Base-by-base conservation (phyloP, 2,797 vertebrate genomes). In the Eupleurogrammus muticus region DNA sequence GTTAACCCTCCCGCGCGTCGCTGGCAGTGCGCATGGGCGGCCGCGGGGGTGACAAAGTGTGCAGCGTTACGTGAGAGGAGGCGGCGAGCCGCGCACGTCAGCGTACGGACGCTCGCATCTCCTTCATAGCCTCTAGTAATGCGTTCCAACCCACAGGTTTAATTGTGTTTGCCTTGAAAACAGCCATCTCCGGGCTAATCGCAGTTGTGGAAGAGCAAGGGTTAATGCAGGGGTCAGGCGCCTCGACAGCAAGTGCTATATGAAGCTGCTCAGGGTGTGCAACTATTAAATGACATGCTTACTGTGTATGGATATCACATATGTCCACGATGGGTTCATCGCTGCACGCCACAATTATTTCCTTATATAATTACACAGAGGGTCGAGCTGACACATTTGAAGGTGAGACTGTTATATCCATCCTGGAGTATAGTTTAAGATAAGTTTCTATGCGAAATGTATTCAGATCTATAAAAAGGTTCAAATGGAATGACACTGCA, bases 71-170 rank as follows among this genome's bases (percentile, higher is more conserved):
- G 80, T 67, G 90, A 85, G 86, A 86, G 81, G 87, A 89, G 84
- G 86, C 84, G 79, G 82, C 65, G 81, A 84, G 79, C 79, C 19
- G 72, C 75, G 70, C 73, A 82, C 82, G 88, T 87, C 84, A 83
- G 85, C 81, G 79, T 86, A 82, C 87, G 81, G 85, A 87, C 77
- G 84, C 82, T 63, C 69, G 77, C 82, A 57, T 85, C 83, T 84
- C 85, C 54, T 85, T 89, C 88, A 75, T 60, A 19, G 68, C 83
- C 78, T 82, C 73, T 49, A 62, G 72, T 83, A 78, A 89, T 87
- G 85, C 58, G 44, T 80, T 84, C 81, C 90, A 89, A 32, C 90
- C 90, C 91, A 93, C 90, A 73, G 85, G 66, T 90, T 90, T 93
- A 90, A 92, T 92, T 90, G 83, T 78, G 82, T 90, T 90, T 90